Conservation (phyloP, 2,888 invertebrate genomes). For the Panzeria rudis region DNA sequence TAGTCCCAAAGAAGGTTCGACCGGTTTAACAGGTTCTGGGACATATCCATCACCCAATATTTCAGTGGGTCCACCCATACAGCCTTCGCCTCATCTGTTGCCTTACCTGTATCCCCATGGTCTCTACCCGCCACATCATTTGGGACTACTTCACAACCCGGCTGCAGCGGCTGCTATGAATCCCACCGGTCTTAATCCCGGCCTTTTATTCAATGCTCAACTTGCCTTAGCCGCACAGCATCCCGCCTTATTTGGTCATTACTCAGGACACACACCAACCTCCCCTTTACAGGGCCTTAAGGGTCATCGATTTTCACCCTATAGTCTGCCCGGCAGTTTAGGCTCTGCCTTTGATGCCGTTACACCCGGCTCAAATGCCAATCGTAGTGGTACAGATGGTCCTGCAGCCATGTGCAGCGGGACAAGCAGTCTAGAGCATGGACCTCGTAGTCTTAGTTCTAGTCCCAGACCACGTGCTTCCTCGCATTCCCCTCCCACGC, state of each 20-base stretch:
- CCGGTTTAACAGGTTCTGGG: slow-evolving; percentile 79
- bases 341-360: slow-evolving; percentile 96
- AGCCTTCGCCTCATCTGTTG: slow-evolving; percentile 93
- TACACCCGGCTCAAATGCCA: slow-evolving; percentile 88
- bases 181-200: slow-evolving; percentile 88
- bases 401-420: slow-evolving; percentile 75
- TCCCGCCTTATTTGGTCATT: slow-evolving; percentile 89
- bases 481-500: slow-evolving; percentile 83
- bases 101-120: slow-evolving; percentile 97
- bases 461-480: slow-evolving; percentile 83
- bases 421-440: slow-evolving; percentile 78
- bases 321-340: slow-evolving; percentile 91
- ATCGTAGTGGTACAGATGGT: slow-evolving; percentile 77
- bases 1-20: slow-evolving; percentile 85
- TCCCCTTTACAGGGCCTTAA: slow-evolving; percentile 89
- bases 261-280: slow-evolving; percentile 88
- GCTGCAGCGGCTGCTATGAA: slow-evolving; percentile 85
- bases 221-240: slow-evolving; percentile 94
- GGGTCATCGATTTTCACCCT: slow-evolving; percentile 94
- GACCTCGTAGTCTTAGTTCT: slow-evolving; percentile 83
- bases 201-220: slow-evolving; percentile 94
- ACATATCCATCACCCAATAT: slow-evolving; percentile 95
- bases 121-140: slow-evolving; percentile 92
- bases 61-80: slow-evolving; percentile 96
- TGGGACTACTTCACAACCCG: slow-evolving; percentile 86